Evolutionary conservation across 2,797 vertebrate species (phyloP).

Genomic region (Gadopsis marmoratus): DNA sequence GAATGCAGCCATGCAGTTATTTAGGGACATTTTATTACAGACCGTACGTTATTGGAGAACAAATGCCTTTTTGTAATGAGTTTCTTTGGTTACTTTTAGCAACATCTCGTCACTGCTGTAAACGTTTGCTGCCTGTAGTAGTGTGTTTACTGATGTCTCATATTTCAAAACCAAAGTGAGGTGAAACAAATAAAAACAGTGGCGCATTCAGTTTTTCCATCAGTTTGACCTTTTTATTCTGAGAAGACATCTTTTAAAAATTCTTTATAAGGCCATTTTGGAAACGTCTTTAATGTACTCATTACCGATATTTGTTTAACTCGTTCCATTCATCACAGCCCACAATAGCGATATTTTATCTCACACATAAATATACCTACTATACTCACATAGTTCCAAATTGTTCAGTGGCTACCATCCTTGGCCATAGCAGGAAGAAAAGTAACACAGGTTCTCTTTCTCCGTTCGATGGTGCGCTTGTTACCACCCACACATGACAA

Average conservation of each 20-base stretch:
- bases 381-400: constrained; percentile 58
- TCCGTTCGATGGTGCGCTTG: constrained; percentile 51
- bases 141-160: constrained; percentile 41
- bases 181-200: constrained; percentile 24
- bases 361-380: constrained; percentile 68
- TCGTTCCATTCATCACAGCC: constrained; percentile 76
- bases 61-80: constrained; percentile 43
- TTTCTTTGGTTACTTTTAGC: constrained; percentile 19
- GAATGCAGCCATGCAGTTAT: constrained; percentile 16
- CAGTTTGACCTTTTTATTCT: constrained; percentile 83
- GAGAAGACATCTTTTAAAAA: constrained; percentile 84
- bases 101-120: constrained; percentile 22
- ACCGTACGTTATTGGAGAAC: constrained; percentile 44
- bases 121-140: constrained; percentile 29
- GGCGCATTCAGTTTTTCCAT: constrained; percentile 41
- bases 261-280: constrained; percentile 86
- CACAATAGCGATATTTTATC: constrained; percentile 73
- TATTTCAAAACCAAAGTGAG: constrained; percentile 41
- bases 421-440: constrained; percentile 58
- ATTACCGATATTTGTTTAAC: constrained; percentile 80
- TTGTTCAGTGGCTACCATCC: constrained; percentile 64
- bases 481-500: constrained; percentile 57
- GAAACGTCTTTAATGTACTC: constrained; percentile 79
- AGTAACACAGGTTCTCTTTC: constrained; percentile 56
- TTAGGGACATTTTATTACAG: constrained; percentile 23